Base-by-base conservation (phyloP, 30 jellyfish, hydroid and myxozoan genomes). In the Hydractinia echinata region DNA sequence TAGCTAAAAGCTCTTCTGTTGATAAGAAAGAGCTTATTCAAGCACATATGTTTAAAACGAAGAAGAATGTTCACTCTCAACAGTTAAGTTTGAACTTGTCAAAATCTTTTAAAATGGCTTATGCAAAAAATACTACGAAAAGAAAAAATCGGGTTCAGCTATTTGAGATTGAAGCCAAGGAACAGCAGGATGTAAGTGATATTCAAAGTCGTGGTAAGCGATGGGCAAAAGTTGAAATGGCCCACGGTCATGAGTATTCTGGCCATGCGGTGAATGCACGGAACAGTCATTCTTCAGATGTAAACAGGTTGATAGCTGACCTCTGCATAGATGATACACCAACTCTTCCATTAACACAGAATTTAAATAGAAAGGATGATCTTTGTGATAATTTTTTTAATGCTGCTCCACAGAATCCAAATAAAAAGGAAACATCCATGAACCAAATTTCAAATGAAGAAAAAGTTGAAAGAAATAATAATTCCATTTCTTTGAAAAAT, bases 191-290 rank as follows among this genome's bases (percentile, higher is more conserved):
- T 9, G 52, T 21, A 53, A 67, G 87, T 14, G 78, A 81, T 18
- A n/a, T 60, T 18, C 85, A 77, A 30, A 49, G 48, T n/a, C 14
- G 70, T 11, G 79, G 79, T 5, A 77, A 77, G 39, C 54, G 11
- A 54, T 51, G 90, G 97, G 97, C 97, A 4, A 91, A 91, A 62
- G 70, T 83, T 30, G 97, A 91, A 66, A 76, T 91, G 44, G 97
- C 97, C 7, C 83, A 73, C 30, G 97, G 97, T 15, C 97, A 91
- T 71, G 96, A 86, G 52, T 64, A 51, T 51, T 82, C 97, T 5
- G 94, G 79, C 51, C 97, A 91, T 76, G 97, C 97, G n/a, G 84
- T 81, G 77, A 56, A 88, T 21, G 97, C 97, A 6, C 61, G 89
- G 20, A 84, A 20, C 8, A 64, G 19, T 6, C 19, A 51, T 51